Evolutionary conservation across 2,888 invertebrate genomes (phyloP).

Genomic region (Taenaris catops): DNA sequence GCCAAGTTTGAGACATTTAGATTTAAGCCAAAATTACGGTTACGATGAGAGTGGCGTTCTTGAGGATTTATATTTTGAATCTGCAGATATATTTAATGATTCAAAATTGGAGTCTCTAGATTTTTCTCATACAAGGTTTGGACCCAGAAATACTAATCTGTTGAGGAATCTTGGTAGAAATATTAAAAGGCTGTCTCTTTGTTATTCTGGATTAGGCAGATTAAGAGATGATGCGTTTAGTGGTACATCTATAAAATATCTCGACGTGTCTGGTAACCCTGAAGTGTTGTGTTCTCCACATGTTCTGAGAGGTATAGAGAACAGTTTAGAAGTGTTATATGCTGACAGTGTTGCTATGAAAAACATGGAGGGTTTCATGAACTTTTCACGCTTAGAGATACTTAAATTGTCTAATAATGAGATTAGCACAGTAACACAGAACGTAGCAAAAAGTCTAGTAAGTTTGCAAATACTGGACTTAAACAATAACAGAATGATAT

Average conservation of each 20-base stretch:
- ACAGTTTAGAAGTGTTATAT: constrained; percentile 58
- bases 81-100: constrained; percentile 27
- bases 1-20: constrained; percentile 61
- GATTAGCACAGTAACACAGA: constrained; percentile 44
- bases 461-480: constrained; percentile 71
- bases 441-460: constrained; percentile 42
- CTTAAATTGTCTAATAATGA: constrained; percentile 74
- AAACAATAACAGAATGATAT: constrained; percentile 70
- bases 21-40: constrained; percentile 66
- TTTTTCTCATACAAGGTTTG: constrained; percentile 44
- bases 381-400: constrained; percentile 57
- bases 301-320: constrained; percentile 56
- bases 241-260: constrained; percentile 50
- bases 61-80: constrained; percentile 30
- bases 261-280: constrained; percentile 79
- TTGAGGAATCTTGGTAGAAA: constrained; percentile 33
- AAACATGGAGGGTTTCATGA: constrained; percentile 45
- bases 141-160: constrained; percentile 30
- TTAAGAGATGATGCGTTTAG: constrained; percentile 53
- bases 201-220: constrained; percentile 56
- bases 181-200: constrained; percentile 51
- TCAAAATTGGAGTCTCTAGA: constrained; percentile 46
- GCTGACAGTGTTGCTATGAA: constrained; percentile 59
- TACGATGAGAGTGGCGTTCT: constrained; percentile 28
- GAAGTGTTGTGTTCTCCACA: constrained; percentile 43